phyloP scores from a whole-genome alignment of 2,113 vertebrate species.

The Pygoscelis antarcticus region DNA sequence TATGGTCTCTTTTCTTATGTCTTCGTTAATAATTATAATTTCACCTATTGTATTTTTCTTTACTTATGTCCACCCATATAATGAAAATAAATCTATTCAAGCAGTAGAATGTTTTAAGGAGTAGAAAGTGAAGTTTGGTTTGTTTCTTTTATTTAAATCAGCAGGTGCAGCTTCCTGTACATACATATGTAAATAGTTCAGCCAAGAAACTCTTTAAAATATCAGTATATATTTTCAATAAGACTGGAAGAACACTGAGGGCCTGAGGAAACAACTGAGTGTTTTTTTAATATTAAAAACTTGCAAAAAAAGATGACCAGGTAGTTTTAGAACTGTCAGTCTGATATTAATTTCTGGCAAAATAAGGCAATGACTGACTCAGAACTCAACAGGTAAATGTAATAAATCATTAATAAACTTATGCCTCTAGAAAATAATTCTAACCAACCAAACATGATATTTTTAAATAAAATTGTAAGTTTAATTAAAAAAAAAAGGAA shows the following conservation, averaged over 20 bases:
- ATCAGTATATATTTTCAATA: background rate
- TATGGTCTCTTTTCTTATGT: background rate
- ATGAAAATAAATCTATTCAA: background rate
- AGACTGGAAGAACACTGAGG: background rate
- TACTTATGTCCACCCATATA: background rate
- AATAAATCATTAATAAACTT: background rate
- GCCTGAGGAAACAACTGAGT: background rate
- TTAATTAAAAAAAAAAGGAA: background rate
- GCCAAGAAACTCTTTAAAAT: background rate
- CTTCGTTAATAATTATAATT: background rate
- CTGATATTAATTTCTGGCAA: background rate
- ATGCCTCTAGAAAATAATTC: background rate
- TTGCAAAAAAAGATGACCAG: background rate
- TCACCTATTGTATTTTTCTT: background rate
- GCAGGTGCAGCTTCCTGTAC: background rate
- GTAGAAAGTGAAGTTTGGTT: background rate
- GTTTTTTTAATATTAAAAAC: background rate
- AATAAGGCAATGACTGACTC: background rate
- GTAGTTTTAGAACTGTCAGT: background rate
- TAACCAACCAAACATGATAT: fast-evolving
- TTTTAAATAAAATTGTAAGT: background rate
- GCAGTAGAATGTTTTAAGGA: background rate
- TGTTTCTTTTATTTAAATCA: background rate
- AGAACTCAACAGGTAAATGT: background rate
- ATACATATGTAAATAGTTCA: background rate